A percentile compares a stretch with the other conserved stretches of the same genome.
These are phyloP conservation scores for Varanus komodoensis DNA, from an alignment of 2,113 vertebrate species.

Conservation along the genomic window DNA sequence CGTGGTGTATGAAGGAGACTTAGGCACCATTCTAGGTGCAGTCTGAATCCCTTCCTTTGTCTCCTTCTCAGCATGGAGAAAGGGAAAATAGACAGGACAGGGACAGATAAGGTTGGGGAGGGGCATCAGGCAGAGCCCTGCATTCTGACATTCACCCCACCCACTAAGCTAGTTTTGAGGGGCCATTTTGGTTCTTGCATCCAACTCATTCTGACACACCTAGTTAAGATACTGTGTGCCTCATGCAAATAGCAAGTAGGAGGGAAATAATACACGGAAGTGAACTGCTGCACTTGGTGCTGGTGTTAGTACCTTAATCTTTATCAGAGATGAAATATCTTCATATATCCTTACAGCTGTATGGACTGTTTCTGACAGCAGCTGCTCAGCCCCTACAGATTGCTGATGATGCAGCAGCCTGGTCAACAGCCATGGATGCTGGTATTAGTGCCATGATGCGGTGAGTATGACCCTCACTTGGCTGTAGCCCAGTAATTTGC, in stretches of 20 bases:
- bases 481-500: not conserved
- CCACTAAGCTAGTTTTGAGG: no score
- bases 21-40: no score
- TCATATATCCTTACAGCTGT: slow-evolving; percentile 76
- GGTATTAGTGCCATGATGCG: slow-evolving; percentile 90
- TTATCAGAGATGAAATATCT: rapidly evolving
- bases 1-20: no score
- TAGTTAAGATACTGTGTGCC: not conserved
- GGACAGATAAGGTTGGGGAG: no score
- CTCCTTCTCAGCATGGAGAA: no score
- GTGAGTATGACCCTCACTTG: slow-evolving; percentile 65
- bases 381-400: slow-evolving; percentile 81
- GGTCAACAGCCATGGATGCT: slow-evolving; percentile 89
- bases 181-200: no score
- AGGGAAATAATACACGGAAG: not conserved
- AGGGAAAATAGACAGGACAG: no score
- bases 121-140: no score
- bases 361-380: slow-evolving; percentile 91
- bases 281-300: not conserved
- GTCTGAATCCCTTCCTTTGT: no score
- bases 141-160: no score
- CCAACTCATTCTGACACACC: not conserved
- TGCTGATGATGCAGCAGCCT: slow-evolving; percentile 68
- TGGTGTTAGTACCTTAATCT: not conserved
- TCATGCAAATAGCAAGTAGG: not conserved